phyloP scores from a whole-genome alignment of 2,888 invertebrate species.

The Clepsis dumicolana region DNA sequence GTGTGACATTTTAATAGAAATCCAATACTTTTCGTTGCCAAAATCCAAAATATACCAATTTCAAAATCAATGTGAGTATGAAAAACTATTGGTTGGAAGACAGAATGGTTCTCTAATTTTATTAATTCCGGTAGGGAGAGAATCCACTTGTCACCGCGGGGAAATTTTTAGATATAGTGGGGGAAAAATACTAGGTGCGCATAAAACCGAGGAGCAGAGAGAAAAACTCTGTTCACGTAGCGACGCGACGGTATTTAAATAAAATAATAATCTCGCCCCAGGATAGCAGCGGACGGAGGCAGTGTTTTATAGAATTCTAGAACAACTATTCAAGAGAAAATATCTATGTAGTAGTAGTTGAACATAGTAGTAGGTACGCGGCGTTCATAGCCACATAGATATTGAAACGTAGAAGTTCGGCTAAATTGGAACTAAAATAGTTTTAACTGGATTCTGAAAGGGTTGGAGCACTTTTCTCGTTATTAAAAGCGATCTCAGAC shows the following conservation, averaged over 20 bases:
- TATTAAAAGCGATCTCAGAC: constrained; percentile 18
- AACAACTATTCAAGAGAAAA: constrained; percentile 51
- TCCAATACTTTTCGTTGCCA: neutral
- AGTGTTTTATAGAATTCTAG: constrained; percentile 55
- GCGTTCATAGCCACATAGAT: constrained; percentile 40
- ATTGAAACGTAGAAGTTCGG: constrained; percentile 31
- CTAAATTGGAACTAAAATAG: constrained; percentile 13
- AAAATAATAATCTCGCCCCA: constrained; percentile 72
- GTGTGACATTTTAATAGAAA: neutral
- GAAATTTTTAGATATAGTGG: constrained; percentile 76
- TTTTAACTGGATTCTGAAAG: constrained; percentile 9
- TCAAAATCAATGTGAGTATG: no score
- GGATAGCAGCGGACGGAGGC: constrained; percentile 58
- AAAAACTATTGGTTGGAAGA: neutral
- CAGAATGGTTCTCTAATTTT: neutral
- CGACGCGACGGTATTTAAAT: constrained; percentile 63
- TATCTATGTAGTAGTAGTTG: constrained; percentile 45
- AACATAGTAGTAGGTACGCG: constrained; percentile 46
- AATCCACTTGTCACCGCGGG: constrained; percentile 52
- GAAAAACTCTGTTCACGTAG: constrained; percentile 41
- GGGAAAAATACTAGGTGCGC: constrained; percentile 71
- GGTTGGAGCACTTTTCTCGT: constrained; percentile 12
- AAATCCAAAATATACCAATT: no score
- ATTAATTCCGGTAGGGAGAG: constrained; percentile 18
- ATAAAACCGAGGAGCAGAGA: constrained; percentile 51